Evolutionary conservation across 2,888 invertebrate species (phyloP), one percentile per base, ranked within the genome.

Genomic region (Drosophila limbata): DNA sequence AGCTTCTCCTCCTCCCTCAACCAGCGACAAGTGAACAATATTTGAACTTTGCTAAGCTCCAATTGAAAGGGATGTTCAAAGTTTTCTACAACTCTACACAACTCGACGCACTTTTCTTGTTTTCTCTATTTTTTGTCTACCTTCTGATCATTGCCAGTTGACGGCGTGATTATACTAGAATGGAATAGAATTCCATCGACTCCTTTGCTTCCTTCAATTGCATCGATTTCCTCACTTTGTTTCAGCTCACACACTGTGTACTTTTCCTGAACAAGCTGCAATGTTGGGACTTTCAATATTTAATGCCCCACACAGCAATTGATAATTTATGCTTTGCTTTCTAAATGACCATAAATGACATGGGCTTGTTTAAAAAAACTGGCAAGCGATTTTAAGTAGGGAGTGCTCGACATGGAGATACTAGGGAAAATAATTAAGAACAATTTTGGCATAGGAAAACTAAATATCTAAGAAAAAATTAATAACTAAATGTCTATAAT

Each of bases 31-130:
- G 64, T 79, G 67, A 5, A 25, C 65, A 81, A 66, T 84, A 84
- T 67, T 87, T 81, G 60, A 84, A 77, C 74, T 76, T 73, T 61
- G 57, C 48, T 66, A 66, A 63, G 77, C 60, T 71, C 52, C 71
- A 70, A 77, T 66, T 80, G 77, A 76, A 53, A 13, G 61, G 61
- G 62, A 55, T 63, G 72, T 64, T 56, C 52, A 62, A 70, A 71
- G 68, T 81, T 86, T 86, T 64, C 47, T 33, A 50, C 48, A 33
- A 33, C 19, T 50, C 17, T 13, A 17, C 33, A 48, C 17, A 47
- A 42, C 35, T 25, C 37, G 35, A 53, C 45, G 17, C 48, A 42
- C 31, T 28, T 28, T 1, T 40, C 28, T 17, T 44, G 13, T 19
- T 6, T 6, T n/a, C 33, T 15, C 15, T 33, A 44, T 44, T 1